phyloP scores from a whole-genome alignment of 2,888 invertebrate genomes.

The Chymomyza procnemis region DNA sequence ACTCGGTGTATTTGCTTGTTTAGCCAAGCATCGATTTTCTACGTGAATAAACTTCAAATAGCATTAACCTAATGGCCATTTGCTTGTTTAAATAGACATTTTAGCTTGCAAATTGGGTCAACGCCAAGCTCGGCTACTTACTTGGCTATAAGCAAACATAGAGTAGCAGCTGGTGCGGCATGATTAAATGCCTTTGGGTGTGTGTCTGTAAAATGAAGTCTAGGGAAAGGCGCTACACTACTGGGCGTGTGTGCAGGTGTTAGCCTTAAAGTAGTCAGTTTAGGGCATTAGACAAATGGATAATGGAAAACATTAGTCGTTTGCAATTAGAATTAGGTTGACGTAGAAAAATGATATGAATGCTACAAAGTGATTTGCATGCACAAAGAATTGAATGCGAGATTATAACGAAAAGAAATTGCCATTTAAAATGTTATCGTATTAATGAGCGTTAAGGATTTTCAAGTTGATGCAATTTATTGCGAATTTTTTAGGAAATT shows the following conservation, averaged over 20 bases:
- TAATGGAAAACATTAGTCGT: constrained; percentile 26
- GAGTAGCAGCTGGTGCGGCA: not conserved
- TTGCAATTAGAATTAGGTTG: constrained; percentile 25
- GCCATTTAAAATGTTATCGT: not conserved
- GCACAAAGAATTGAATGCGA: not conserved
- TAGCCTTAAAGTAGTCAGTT: not conserved
- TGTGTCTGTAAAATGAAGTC: not conserved
- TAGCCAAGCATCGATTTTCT: constrained; percentile 39
- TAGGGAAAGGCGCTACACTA: not conserved
- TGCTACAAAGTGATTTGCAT: not conserved
- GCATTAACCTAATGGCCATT: constrained; percentile 59
- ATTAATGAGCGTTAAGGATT: not conserved
- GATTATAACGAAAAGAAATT: not conserved
- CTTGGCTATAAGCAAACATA: not conserved
- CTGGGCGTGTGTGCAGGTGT: constrained; percentile 10
- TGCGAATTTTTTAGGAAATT: not conserved
- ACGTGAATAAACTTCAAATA: constrained; percentile 52
- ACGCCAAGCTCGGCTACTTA: not conserved
- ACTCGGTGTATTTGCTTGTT: constrained; percentile 30
- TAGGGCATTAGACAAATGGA: constrained; percentile 30
- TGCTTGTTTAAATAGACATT: constrained; percentile 51
- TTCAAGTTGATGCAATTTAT: not conserved
- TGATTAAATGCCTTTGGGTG: not conserved
- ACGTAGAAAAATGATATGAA: constrained; percentile 21
- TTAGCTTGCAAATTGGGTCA: constrained; percentile 55